Conservation (phyloP, 2,797 vertebrate species). For the Pogoniulus pusillus region DNA sequence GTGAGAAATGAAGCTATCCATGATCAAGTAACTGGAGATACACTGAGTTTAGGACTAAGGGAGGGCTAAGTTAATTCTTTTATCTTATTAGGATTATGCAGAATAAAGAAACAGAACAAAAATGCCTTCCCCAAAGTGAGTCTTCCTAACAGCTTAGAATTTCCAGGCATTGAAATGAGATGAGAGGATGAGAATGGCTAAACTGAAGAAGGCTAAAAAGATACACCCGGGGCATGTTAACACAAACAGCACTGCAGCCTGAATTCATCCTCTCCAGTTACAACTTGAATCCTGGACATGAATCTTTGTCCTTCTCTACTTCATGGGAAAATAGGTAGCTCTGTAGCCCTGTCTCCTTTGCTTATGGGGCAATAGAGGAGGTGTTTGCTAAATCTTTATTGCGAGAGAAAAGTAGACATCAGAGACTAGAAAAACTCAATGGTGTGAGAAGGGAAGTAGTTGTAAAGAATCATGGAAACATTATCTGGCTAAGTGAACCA, state of each 20-base stretch:
- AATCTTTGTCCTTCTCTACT: background rate
- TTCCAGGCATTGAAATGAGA: background rate
- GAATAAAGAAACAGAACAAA: background rate
- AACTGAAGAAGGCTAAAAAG: background rate
- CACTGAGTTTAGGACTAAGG: background rate
- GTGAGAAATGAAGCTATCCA: background rate
- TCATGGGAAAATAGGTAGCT: background rate
- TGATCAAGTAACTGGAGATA: background rate
- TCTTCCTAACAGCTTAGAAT: background rate
- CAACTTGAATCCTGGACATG: background rate
- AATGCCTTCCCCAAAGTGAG: background rate
- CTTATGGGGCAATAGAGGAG: background rate
- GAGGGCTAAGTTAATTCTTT: background rate
- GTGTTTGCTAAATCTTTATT: background rate
- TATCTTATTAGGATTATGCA: background rate
- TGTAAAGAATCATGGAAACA: constrained; percentile 25
- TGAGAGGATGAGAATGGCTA: background rate
- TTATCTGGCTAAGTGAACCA: constrained; percentile 37
- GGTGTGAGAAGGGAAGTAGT: background rate
- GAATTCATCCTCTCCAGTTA: background rate
- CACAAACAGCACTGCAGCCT: background rate
- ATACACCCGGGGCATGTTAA: background rate
- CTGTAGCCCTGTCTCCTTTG: background rate
- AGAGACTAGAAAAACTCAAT: background rate
- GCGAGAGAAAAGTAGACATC: background rate